Percentiles rank a stretch among this genome's conserved stretches.
Evolutionary conservation across 2,888 invertebrate species (phyloP).

Genomic region (Argynnis bischoffii): DNA sequence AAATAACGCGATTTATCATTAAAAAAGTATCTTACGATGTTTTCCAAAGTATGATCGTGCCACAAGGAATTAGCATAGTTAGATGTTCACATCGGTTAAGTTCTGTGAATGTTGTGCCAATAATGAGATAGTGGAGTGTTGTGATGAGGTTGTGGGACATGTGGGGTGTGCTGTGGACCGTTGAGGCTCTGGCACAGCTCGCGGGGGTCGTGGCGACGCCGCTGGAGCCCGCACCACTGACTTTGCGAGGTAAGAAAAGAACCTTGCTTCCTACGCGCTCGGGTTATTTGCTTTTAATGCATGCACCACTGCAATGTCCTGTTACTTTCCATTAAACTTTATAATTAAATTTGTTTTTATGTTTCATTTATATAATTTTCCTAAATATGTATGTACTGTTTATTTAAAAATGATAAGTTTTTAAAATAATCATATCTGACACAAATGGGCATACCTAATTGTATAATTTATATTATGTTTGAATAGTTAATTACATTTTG

Average conservation of each 20-base stretch:
- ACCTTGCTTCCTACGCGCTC: conserved; percentile 66
- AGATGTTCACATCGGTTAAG: conserved; percentile 77
- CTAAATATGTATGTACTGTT: neutral
- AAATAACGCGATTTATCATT: conserved; percentile 57
- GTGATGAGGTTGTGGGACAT: conserved; percentile 82
- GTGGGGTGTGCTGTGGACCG: conserved; percentile 77
- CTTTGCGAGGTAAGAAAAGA: conserved; percentile 73
- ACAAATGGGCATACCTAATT: too few species aligned
- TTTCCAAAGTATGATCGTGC: conserved; percentile 79
- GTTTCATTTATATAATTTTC: conserved; percentile 3
- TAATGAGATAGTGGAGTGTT: conserved; percentile 82
- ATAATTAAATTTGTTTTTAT: conserved; percentile 5
- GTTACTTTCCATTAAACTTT: conserved; percentile 14
- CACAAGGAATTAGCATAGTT: conserved; percentile 79
- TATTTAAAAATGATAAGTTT: too few species aligned
- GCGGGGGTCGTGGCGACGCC: conserved; percentile 67
- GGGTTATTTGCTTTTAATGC: conserved; percentile 48
- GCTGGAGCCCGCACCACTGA: conserved; percentile 68
- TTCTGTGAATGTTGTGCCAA: conserved; percentile 81
- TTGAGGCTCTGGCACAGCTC: conserved; percentile 69
- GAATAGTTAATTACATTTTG: too few species aligned
- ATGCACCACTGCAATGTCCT: conserved; percentile 48
- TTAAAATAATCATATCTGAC: too few species aligned
- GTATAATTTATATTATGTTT: too few species aligned
- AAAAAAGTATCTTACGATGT: conserved; percentile 62